Base-by-base conservation (phyloP, 2,113 vertebrate species). In the Eulacestoma nigropectus region DNA sequence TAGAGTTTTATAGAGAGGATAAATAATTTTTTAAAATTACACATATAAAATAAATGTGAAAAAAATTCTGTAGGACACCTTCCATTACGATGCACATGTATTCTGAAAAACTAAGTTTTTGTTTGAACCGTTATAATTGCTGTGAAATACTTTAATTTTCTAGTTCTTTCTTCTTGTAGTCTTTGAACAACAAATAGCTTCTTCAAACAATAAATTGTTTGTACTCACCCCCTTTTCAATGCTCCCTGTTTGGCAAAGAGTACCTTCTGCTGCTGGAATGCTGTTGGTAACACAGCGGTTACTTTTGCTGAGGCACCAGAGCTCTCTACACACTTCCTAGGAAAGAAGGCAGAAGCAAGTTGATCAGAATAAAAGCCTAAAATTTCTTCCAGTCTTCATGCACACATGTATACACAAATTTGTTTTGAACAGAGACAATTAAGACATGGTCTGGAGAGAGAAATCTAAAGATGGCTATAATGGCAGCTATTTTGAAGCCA, bases 271-370 rank as follows among this genome's bases (percentile, higher is more conserved):
- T 47, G 99, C 99, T 44, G 99, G 99, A 97, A 99, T 99, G 98
- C 99, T 99, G 98, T 99, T 99, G 59, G 99, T 99, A 96, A 99
- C 99, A 98, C 99, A 99, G 96, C 99, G 99, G 97, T 99, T 99
- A 98, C 99, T 99, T 98, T 99, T 99, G 98, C 99, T 99, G 96
- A 99, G 99, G 97, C 99, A 99, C 99, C 99, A 99, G 97, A 99
- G 99, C 99, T 99, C 99, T 99, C 99, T 99, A 99, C 99, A 99
- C 98, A 99, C 99, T 99, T 99, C 99, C 99, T 99, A 98, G 99
- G 99, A 99, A 99, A 99, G 98, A 99, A 98, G 98, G 98, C 98
- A 98, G 98, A 99, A 98, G 98, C 98, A 99, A 98, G 99, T 99
- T 99, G 98, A 98, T 99, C 98, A 99, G 99, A 98, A 99, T 96